phyloP scores from a whole-genome alignment of 2,888 invertebrate species.

The Peribatodes rhomboidaria region DNA sequence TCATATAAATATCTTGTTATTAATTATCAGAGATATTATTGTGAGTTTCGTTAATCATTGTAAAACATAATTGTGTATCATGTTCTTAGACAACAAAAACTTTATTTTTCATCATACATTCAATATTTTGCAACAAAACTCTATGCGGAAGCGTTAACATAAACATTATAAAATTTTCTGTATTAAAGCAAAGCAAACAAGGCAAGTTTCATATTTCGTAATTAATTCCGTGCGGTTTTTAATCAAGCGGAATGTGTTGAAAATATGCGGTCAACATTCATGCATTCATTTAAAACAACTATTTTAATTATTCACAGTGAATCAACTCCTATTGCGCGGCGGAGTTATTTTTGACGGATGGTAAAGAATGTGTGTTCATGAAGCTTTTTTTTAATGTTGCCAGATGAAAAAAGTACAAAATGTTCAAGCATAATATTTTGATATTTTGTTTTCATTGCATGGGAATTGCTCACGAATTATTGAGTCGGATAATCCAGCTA shows the following conservation, averaged over 20 bases:
- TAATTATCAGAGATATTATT: too few species aligned
- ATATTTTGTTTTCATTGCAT: too few species aligned
- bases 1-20: too few species aligned
- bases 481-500: too few species aligned
- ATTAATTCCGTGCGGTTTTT: conserved; percentile 65
- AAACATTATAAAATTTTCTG: conserved; percentile 29
- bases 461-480: too few species aligned
- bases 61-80: too few species aligned
- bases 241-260: conserved; percentile 67
- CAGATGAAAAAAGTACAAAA: too few species aligned
- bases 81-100: too few species aligned
- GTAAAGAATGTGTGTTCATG: conserved; percentile 24
- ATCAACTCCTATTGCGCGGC: conserved; percentile 55
- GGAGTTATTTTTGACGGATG: conserved; percentile 54
- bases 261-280: conserved; percentile 69
- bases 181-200: conserved; percentile 25
- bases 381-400: background rate
- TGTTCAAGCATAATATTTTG: too few species aligned
- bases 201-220: conserved; percentile 48
- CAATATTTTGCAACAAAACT: conserved; percentile 15
- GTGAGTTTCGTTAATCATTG: too few species aligned
- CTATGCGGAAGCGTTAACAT: conserved; percentile 12
- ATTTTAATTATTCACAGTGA: conserved; percentile 73
- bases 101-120: too few species aligned
- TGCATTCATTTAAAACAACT: conserved; percentile 67